phyloP scores from a whole-genome alignment of 2,888 invertebrate species.

The Megaustenia siamemsis region DNA sequence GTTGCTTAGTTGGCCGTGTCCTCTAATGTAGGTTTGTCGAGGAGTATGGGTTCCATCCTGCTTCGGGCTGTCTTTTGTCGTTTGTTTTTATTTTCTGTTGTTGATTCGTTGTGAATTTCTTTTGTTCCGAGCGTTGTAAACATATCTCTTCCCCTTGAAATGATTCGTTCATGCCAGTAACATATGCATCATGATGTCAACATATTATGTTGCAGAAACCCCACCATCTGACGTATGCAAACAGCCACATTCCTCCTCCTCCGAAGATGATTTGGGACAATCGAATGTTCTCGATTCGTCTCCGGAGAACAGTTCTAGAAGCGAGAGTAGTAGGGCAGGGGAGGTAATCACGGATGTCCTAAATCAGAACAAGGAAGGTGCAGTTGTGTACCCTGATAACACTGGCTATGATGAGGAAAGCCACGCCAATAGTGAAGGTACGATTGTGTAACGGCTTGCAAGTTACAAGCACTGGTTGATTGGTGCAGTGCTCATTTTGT shows the following conservation, averaged over 20 bases:
- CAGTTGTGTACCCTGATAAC: conserved; percentile 21
- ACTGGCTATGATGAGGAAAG: neutral
- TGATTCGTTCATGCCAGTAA: too few relatives aligned
- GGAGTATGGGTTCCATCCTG: too few relatives aligned
- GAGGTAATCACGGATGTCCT: conserved; percentile 42
- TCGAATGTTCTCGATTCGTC: neutral
- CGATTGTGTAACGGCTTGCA: too few relatives aligned
- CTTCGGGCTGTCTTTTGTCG: too few relatives aligned
- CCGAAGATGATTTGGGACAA: neutral
- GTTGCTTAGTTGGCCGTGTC: too few relatives aligned
- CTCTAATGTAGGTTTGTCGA: too few relatives aligned
- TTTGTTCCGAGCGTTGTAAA: too few relatives aligned
- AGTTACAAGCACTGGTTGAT: too few relatives aligned
- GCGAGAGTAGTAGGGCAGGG: conserved; percentile 3
- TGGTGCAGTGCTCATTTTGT: too few relatives aligned
- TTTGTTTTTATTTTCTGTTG: too few relatives aligned
- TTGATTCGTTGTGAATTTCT: too few relatives aligned
- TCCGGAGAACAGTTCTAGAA: neutral
- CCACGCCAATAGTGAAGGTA: neutral
- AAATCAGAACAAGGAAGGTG: conserved; percentile 6
- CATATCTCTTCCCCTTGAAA: too few relatives aligned
- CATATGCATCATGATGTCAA: neutral
- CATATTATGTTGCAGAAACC: neutral
- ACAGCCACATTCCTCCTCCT: neutral
- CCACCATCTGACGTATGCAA: neutral